Base-by-base conservation (phyloP, 1,140 invertebrate species). In the Heliothis subflexa region DNA sequence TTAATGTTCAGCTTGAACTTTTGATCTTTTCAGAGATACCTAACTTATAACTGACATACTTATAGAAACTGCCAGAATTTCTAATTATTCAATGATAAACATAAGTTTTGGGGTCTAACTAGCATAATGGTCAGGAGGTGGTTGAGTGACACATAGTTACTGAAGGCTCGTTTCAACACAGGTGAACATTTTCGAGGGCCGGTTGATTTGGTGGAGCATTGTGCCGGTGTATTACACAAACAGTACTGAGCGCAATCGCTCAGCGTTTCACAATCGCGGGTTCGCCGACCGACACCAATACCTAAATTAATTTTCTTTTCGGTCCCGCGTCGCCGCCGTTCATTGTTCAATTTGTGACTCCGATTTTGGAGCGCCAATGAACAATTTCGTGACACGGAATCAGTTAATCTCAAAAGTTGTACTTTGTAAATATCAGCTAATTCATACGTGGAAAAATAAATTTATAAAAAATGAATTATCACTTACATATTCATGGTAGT, bases 231-330 rank as follows among this genome's bases (percentile, higher is more conserved):
- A 87, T 93, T 93, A 90, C 92, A 92, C 92, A 93, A 93, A 93
- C 90, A 86, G 86, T 85, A 85, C 83, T 83, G 87, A 90, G 88
- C 88, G 88, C 92, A 91, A 92, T 91, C 91, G 89, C 87, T 88
- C 86, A 86, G 74, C 84, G 89, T 94, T 94, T 93, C 91, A 92
- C 91, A 94, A 94, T 89, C 84, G 83, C 85, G 89, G 88, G 92
- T 87, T 94, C 92, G 83, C 79, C 86, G 91, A 90, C 92, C 90
- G 91, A 87, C 92, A 94, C 91, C 88, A 89, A 94, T 94, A 93
- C 92, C 92, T 94, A 94, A 91, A 94, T 94, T 94, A 93, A 92
- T 94, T 94, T 93, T 92, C 91, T 93, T 92, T 94, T 93, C 83
- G 89, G 87, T 85, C 84, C 86, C 87, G 86, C 89, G 85, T 85